Evolutionary conservation across 2,888 invertebrate genomes (phyloP).

Genomic region (Siphonodentalium dalli): DNA sequence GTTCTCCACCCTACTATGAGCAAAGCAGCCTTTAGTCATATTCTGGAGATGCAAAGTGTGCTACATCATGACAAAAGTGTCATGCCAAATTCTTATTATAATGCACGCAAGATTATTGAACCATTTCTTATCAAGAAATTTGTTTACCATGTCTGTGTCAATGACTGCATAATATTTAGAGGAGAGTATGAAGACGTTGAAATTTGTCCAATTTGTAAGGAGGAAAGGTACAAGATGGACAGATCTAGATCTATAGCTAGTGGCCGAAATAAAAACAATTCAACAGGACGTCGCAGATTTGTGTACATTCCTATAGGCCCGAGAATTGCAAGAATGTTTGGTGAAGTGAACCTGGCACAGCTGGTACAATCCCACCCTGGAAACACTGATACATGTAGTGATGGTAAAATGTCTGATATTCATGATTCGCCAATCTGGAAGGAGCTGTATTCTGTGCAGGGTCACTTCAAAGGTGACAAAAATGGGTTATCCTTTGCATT

Average conservation of each 20-base stretch:
- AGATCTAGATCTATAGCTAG: too few relatives aligned
- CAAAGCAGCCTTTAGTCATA: conserved; percentile 2
- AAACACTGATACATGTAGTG: not conserved
- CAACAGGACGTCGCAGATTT: not conserved
- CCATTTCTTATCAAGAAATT: conserved; percentile 10
- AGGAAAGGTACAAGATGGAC: not conserved
- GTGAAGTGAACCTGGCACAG: conserved; percentile 6
- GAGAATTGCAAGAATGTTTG: conserved; percentile 13
- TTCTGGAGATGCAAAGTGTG: not conserved
- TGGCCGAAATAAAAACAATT: too few relatives aligned
- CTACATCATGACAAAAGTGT: not conserved
- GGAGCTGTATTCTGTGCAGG: conserved; percentile 2
- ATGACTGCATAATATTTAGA: conserved; percentile 3
- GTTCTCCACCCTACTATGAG: too few relatives aligned
- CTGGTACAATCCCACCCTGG: conserved; percentile 2
- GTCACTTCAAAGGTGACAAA: conserved; percentile 9
- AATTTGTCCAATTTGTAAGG: not conserved
- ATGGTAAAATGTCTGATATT: conserved; percentile 7
- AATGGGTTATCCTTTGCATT: conserved; percentile 10
- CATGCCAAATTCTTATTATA: conserved; percentile 6
- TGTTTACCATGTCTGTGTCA: conserved; percentile 3
- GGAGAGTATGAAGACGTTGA: not conserved
- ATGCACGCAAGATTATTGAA: conserved; percentile 2
- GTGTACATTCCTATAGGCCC: conserved; percentile 1
- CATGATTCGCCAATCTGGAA: conserved; percentile 14